These are phyloP conservation scores for Guaruba guarouba DNA, from an alignment of 2,113 vertebrate genomes.

Conservation along the genomic window DNA sequence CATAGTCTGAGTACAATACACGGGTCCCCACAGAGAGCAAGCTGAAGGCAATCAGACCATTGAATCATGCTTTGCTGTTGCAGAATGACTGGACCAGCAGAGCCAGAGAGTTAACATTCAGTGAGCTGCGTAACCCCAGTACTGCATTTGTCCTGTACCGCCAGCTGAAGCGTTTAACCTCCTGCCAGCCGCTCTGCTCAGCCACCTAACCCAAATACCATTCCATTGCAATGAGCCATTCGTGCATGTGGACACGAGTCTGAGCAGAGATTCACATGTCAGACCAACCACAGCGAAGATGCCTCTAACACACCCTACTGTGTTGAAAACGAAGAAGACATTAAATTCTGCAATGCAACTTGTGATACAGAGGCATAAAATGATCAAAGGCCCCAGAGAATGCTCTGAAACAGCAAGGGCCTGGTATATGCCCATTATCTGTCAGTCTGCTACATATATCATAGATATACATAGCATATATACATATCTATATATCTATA, in stretches of 20 bases:
- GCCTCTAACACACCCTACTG: not conserved
- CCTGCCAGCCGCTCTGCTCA: not conserved
- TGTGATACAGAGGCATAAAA: fast-evolving
- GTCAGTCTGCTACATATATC: not conserved
- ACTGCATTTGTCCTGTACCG: not conserved
- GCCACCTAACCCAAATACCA: not conserved
- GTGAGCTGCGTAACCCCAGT: not conserved
- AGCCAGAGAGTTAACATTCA: not conserved
- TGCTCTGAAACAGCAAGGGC: not conserved
- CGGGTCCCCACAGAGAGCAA: not conserved
- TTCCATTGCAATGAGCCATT: not conserved
- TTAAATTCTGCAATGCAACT: not conserved
- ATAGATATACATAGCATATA: not conserved
- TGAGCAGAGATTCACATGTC: not conserved
- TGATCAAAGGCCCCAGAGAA: not conserved
- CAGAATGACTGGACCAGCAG: not conserved
- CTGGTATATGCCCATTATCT: not conserved
- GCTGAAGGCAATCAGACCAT: not conserved
- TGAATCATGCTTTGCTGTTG: not conserved
- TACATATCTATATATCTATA: not conserved
- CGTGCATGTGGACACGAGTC: not conserved
- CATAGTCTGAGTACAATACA: not conserved
- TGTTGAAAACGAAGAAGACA: not conserved
- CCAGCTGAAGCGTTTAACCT: not conserved
- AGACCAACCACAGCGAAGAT: not conserved